Conservation (phyloP, 2,797 vertebrate genomes). For the Malurus splendens region DNA sequence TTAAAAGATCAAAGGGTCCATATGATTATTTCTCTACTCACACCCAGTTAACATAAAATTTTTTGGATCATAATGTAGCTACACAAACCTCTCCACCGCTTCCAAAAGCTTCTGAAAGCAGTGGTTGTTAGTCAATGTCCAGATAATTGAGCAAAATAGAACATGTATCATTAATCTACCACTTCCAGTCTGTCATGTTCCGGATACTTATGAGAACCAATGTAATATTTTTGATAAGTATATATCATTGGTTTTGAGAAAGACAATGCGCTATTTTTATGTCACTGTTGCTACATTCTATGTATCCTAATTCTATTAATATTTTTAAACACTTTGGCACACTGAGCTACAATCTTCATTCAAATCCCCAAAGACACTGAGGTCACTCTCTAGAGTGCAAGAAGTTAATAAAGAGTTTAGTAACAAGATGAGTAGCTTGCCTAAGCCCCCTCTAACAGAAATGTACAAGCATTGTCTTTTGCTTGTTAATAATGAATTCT, state of each 20-base stretch:
- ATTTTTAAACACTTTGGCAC: background rate
- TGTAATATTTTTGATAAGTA: background rate
- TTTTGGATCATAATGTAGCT: background rate
- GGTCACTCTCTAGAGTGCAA: background rate
- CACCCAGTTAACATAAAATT: background rate
- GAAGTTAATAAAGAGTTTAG: background rate
- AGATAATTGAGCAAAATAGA: background rate
- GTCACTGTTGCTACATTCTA: background rate
- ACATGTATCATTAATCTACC: background rate
- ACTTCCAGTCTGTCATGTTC: background rate
- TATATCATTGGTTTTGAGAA: background rate
- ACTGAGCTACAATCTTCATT: background rate
- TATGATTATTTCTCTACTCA: background rate
- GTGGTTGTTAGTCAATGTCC: background rate
- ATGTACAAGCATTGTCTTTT: background rate
- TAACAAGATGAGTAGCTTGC: background rate
- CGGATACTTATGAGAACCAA: background rate
- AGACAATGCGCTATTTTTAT: background rate
- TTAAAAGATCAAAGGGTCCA: background rate
- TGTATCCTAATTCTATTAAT: background rate
- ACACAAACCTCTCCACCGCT: background rate
- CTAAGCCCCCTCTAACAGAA: background rate
- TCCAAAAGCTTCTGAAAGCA: background rate
- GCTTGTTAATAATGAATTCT: background rate
- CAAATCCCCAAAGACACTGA: background rate